Base-by-base conservation (phyloP, 35 echinoderm and acorn worm species). In the Apostichopus californicus region DNA sequence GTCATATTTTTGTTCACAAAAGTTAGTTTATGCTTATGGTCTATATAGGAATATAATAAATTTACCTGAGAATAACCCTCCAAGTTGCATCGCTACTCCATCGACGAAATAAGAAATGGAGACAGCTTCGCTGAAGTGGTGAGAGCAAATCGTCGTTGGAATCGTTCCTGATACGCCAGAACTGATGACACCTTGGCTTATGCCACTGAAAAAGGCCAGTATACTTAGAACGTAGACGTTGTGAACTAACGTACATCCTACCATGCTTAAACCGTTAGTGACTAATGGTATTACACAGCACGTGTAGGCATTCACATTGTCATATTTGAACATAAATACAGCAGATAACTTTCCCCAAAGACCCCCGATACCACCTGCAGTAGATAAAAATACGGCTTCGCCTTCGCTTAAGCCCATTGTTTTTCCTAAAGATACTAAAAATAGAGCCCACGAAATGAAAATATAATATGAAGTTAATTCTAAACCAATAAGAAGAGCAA, bases 11-110 rank as follows among this genome's bases (percentile, higher is more conserved):
- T 1, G 28, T 34, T 34, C 28, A 34, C 28, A 0, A 34, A 34
- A 34, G 28, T 34, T 34, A 34, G 28, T 34, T 34, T 34, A 1
- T 34, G 28, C 28, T 34, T 34, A 34, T 34, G 28, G 1, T 34
- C 28, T 1, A 34, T 34, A 34, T 34, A 34, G 28, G 1, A 1
- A 34, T 34, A 0, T 34, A 1, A 34, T 34, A 34, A 34, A 34
- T 11, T 1, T n/a, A 87, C 85, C 85, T 24, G 85, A 87, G 6
- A 64, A 9, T 28, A 87, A 57, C 24, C 85, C 85, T 10, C 85
- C 85, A 87, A 87, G 85, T 63, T 87, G 85, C 4, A 87, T 9
- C 18, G 24, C n/a, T 1, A 68, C 6, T 2, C 85, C 85, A 3
- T 87, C 20, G 24, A 65, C 10, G 3, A 63, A 14, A 57, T 6